phyloP scores from a whole-genome alignment of 2,797 vertebrate genomes.

The Malacoraja senta region DNA sequence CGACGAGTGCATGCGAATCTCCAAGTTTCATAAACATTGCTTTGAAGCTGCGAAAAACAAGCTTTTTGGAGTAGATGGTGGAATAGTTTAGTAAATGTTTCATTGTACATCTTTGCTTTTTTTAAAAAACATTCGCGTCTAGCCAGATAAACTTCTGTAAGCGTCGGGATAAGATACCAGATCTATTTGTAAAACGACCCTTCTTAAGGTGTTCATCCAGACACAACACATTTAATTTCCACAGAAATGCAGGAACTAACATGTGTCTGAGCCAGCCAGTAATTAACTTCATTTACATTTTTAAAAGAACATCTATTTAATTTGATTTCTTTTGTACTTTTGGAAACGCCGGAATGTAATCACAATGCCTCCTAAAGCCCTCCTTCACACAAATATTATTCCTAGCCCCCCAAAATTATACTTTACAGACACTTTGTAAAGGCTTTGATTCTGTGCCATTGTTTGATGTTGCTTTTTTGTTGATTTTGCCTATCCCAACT shows the following conservation, averaged over 20 bases:
- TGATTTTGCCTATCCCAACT: neutral
- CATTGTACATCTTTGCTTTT: neutral
- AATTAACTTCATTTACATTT: slow-evolving; percentile 23
- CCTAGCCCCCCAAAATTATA: too few relatives aligned
- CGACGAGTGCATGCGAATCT: neutral
- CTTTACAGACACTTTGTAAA: neutral
- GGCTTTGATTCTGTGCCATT: neutral
- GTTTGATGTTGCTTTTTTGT: neutral
- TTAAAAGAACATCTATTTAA: neutral
- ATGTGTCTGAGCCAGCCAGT: neutral
- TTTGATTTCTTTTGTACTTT: neutral
- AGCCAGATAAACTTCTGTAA: neutral
- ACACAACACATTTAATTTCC: neutral
- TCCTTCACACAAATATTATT: neutral
- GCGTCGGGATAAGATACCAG: neutral
- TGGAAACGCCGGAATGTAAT: slow-evolving; percentile 20
- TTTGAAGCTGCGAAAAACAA: neutral
- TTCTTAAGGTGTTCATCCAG: neutral
- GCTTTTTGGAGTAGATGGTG: neutral
- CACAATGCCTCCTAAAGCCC: neutral
- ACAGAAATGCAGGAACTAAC: neutral
- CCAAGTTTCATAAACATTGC: neutral
- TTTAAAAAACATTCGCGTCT: neutral
- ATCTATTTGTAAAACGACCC: neutral
- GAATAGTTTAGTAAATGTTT: neutral